Base-by-base conservation (phyloP, 2,113 vertebrate genomes). In the Protobothrops mucrosquamatus region DNA sequence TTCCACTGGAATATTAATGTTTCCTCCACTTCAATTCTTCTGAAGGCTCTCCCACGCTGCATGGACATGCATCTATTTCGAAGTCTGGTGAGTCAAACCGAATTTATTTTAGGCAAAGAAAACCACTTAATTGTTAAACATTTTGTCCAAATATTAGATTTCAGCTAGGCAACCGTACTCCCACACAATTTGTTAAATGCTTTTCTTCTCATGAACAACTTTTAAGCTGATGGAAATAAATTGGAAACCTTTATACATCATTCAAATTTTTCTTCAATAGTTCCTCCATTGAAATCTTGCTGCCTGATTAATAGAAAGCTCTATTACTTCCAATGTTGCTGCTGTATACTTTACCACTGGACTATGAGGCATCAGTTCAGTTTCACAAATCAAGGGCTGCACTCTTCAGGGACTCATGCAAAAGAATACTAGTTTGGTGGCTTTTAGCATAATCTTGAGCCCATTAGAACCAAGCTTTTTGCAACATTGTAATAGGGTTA, bases 61-160 rank as follows among this genome's bases (percentile, higher is more conserved):
- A 96, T 92, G 98, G 97, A 98, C 97, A 61, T 92, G 51, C 89
- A 8, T 93, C 95, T 15, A 85, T 97, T 90, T 48, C 96, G 0
- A 98, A 98, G 87, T 95, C 98, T 93, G 94, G 99, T 99, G 95
- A 98, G 98, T 97, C n/a, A 81, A 61, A 94, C 86, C 14, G 87
- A 90, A 0, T 1, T 93, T 95, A 94, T 94, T 24, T 52, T 91
- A 81, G 22, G 85, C 48, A 86, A 69, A 54, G 14, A 88, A 86
- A 89, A 81, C 26, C 87, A 92, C 11, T 56, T 93, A 46, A 74
- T n/a, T 6, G 55, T 57, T 93, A 59, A 6, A 24, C 29, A 39
- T 43, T 88, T 48, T 43, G 3, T 56, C 18, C 43, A 92, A 54
- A 34, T 29, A 29, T 89, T 89, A 85, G 69, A 56, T 94, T 14